Percentiles rank a stretch among this genome's conserved stretches.
These are phyloP conservation scores for human DNA, from an alignment of 2,113 vertebrate genomes.

Conservation along the genomic window DNA sequence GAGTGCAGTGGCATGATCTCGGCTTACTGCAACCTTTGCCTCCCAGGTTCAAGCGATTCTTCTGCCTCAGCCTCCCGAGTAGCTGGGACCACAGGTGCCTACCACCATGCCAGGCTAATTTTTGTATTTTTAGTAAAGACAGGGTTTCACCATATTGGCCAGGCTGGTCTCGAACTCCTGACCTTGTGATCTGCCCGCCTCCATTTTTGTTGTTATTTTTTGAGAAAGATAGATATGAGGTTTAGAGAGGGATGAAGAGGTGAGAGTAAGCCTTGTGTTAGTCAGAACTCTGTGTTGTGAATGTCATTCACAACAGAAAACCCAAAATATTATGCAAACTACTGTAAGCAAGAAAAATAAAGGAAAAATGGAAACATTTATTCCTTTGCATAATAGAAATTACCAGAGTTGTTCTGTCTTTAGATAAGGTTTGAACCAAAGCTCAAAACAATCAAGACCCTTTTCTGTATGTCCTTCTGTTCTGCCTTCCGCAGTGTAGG, in stretches of 20 bases:
- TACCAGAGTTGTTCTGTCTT: not conserved
- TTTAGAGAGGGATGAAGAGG: not conserved
- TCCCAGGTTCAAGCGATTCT: too few relatives aligned
- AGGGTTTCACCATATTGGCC: too few relatives aligned
- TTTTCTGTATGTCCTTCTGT: not conserved
- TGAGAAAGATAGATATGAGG: not conserved
- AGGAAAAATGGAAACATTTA: not conserved
- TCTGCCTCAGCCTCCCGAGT: too few relatives aligned
- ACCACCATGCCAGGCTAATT: too few relatives aligned
- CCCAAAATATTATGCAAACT: not conserved
- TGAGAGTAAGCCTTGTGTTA: not conserved
- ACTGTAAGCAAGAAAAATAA: not conserved
- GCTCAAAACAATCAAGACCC: not conserved
- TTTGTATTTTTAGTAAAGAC: too few relatives aligned
- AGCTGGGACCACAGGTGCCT: too few relatives aligned
- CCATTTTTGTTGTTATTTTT: slow-evolving; percentile 38
- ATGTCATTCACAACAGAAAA: not conserved
- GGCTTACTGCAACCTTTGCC: too few relatives aligned
- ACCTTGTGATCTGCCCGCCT: too few relatives aligned
- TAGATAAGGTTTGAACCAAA: not conserved
- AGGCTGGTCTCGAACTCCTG: too few relatives aligned
- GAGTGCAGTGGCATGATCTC: too few relatives aligned
- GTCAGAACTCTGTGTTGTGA: not conserved
- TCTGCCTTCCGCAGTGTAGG: not conserved
- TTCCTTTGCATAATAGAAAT: not conserved